Conservation (phyloP, 2,888 invertebrate genomes). For the Itoplectis maculator region DNA sequence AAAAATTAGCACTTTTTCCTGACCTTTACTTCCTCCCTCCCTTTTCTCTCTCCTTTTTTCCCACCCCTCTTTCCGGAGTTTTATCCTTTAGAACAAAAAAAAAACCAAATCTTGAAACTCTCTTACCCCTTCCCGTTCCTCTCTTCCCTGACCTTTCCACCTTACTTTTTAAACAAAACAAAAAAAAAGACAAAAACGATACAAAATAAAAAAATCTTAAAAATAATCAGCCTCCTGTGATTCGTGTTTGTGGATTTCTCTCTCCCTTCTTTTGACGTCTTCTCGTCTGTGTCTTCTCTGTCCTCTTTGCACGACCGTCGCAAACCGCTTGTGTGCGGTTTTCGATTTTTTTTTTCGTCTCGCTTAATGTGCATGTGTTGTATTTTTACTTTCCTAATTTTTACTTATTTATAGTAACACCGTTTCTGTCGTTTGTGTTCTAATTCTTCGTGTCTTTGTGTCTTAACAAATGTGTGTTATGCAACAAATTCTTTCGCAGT, state of each 20-base stretch:
- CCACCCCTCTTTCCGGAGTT: conserved; percentile 15
- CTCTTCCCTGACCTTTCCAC: conserved; percentile 32
- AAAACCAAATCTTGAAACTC: conserved; percentile 26
- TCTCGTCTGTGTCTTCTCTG: conserved; percentile 27
- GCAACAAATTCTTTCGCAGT: not conserved
- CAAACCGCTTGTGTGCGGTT: not conserved
- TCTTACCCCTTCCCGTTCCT: conserved; percentile 50
- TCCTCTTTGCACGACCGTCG: conserved; percentile 30
- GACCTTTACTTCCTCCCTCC: conserved; percentile 1
- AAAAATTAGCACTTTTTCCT: conserved; percentile 16
- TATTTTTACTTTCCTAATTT: not conserved
- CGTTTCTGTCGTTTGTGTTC: conserved; percentile 17
- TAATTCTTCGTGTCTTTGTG: conserved; percentile 45
- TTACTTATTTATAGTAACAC: conserved; percentile 21
- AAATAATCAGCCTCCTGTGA: conserved; percentile 65
- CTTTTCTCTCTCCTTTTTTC: conserved; percentile 2
- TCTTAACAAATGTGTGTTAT: conserved; percentile 50
- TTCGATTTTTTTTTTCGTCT: conserved; percentile 23
- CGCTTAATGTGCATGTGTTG: conserved; percentile 55
- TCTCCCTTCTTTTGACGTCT: conserved; percentile 30
- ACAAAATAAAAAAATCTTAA: conserved; percentile 72
- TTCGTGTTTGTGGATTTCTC: conserved; percentile 44
- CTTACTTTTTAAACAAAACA: conserved; percentile 68
- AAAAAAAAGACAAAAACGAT: conserved; percentile 68
- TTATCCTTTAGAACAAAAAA: conserved; percentile 15